Conservation (phyloP, 2,888 invertebrate species). For the Unio pictorum region DNA sequence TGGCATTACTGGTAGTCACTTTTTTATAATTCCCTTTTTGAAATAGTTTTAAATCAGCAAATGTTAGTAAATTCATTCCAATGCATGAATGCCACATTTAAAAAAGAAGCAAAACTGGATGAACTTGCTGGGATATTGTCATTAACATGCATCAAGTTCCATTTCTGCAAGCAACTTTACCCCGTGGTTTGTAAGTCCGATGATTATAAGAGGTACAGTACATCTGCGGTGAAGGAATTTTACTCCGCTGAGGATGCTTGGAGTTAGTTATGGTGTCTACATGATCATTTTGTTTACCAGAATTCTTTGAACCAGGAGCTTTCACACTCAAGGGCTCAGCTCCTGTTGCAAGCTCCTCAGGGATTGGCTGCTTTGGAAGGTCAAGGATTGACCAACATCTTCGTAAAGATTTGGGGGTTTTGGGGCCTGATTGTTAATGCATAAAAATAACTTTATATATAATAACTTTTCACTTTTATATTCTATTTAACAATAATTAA, state of each 20-base stretch:
- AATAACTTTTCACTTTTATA: too few relatives aligned
- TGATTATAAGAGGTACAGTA: conserved; percentile 21
- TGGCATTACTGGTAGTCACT: too few relatives aligned
- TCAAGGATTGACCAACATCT: conserved; percentile 52
- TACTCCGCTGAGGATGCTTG: conserved; percentile 24
- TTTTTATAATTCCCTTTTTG: too few relatives aligned
- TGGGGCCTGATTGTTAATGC: conserved; percentile 30
- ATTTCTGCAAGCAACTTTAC: conserved; percentile 40
- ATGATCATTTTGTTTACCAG: conserved; percentile 26
- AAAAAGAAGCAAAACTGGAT: conserved; percentile 4
- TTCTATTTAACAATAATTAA: too few relatives aligned
- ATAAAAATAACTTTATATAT: neutral
- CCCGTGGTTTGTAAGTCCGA: conserved; percentile 29
- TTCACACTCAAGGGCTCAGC: conserved; percentile 4
- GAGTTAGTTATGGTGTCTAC: conserved; percentile 17
- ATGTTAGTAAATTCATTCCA: too few relatives aligned
- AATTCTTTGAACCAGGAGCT: conserved; percentile 10
- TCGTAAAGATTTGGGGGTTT: conserved; percentile 42
- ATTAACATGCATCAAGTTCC: conserved; percentile 1
- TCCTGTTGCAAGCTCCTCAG: conserved; percentile 34
- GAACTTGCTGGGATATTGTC: conserved; percentile 18
- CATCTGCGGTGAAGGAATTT: conserved; percentile 36
- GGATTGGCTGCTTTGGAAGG: conserved; percentile 49
- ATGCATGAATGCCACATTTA: too few relatives aligned
- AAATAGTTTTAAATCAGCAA: too few relatives aligned